Conservation (phyloP, 2,888 invertebrate species). For the Macropis europaea region DNA sequence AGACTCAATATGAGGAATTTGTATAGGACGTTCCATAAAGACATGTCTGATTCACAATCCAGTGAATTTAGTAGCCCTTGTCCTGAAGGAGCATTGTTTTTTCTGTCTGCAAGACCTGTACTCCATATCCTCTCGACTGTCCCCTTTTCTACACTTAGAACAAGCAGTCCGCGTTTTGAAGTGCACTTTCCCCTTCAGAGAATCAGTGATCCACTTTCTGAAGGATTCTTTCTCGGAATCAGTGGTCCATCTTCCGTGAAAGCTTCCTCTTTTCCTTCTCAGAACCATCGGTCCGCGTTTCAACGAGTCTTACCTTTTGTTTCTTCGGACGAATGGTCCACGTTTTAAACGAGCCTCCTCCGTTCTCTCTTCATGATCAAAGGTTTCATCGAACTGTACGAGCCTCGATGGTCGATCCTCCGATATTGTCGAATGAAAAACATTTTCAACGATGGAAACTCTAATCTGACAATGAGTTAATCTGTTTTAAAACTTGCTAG, state of each 20-base stretch:
- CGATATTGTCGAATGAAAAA: too few relatives aligned
- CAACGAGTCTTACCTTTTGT: constrained; percentile 8
- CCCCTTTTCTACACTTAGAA: not conserved
- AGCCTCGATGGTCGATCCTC: not conserved
- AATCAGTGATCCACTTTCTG: not conserved
- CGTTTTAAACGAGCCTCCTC: not conserved
- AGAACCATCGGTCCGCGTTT: constrained; percentile 4
- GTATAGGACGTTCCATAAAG: too few relatives aligned
- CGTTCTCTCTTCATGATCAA: constrained; percentile 10
- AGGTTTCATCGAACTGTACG: constrained; percentile 4
- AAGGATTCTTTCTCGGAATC: not conserved
- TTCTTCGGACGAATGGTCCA: constrained; percentile 2
- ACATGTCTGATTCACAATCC: too few relatives aligned
- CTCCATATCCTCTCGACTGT: too few relatives aligned
- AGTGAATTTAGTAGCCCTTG: too few relatives aligned
- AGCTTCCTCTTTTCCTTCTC: not conserved
- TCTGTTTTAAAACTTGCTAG: too few relatives aligned
- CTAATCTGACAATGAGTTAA: too few relatives aligned
- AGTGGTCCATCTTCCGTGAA: not conserved
- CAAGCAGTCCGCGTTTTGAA: too few relatives aligned
- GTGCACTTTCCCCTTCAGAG: not conserved
- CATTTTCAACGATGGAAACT: too few relatives aligned
- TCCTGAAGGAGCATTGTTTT: too few relatives aligned
- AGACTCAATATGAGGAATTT: too few relatives aligned
- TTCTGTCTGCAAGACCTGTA: too few relatives aligned